Base-by-base conservation (phyloP, 1,140 invertebrate genomes). In the Lepeophtheirus salmonis region DNA sequence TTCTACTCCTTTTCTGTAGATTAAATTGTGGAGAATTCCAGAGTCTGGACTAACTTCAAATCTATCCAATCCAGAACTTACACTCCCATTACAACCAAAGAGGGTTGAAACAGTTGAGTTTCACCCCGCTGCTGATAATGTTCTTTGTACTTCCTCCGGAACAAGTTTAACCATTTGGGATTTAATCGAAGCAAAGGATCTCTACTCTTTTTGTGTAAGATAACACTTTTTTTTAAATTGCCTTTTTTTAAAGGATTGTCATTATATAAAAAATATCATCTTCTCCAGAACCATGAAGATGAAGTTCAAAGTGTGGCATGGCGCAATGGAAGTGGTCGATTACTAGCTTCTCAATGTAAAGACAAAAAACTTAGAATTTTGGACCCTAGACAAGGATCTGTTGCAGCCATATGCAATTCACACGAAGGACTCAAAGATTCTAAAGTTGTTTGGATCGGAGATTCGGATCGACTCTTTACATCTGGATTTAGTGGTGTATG, bases 361-460 rank as follows among this genome's bases (percentile, higher is more conserved):
- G 88, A 91, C 67, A 87, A 87, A 69, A 80, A 80, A 69, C 73
- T 90, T 13, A 77, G 84, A 24, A 79, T 89, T 23, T 73, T 87
- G 61, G 87, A 91, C 74, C 84, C 86, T 0, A 73, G 87, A 18
- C 75, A 75, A 0, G 66, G 74, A n/a, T 67, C 68, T 3, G 68
- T 78, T 0, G 71, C 74, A 62, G 74, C 74, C 56, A 73, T 78
- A 1, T 78, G 79, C 1, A 79, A 80, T 59, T 86, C 84, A 67
- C 86, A 89, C 70, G 83, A 83, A 68, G 86, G 83, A 67, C 84
- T 89, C 53, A 90, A 89, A 71, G 90, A 94, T 68, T 90, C 87
- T 0, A 74, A 88, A 59, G 78, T 90, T 1, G 80, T 89, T 0
- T 95, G 88, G 86, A 72, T 94, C 0, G 87, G 86, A 16, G 81